Evolutionary conservation across 2,888 invertebrate genomes (phyloP).

Genomic region (Athrips mouffetella): DNA sequence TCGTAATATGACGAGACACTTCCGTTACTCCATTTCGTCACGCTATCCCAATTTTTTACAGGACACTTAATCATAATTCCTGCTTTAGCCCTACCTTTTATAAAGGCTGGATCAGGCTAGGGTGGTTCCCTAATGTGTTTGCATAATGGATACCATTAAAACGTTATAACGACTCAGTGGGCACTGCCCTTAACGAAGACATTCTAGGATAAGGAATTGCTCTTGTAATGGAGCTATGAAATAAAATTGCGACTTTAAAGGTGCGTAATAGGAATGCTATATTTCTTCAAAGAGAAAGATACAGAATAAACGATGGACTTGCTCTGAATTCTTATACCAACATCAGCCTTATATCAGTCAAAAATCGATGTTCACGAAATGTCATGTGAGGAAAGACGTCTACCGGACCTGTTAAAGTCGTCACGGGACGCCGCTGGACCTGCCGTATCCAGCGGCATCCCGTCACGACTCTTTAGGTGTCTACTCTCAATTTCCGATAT

Average conservation of each 20-base stretch:
- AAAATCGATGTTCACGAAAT: too few species aligned
- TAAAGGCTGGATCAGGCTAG: slow-evolving; percentile 24
- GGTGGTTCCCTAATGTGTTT: slow-evolving; percentile 73
- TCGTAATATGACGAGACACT: slow-evolving; percentile 36
- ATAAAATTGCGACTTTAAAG: slow-evolving; percentile 2
- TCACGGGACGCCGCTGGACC: too few species aligned
- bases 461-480: too few species aligned
- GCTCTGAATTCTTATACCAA: too few species aligned
- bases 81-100: slow-evolving; percentile 26
- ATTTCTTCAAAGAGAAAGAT: too few species aligned
- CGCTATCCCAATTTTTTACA: slow-evolving; percentile 42
- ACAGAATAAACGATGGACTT: too few species aligned
- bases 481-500: too few species aligned
- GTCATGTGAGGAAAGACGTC: too few species aligned
- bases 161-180: slow-evolving; percentile 67
- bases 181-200: slow-evolving; percentile 48
- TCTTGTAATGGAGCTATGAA: slow-evolving; percentile 17
- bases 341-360: too few species aligned
- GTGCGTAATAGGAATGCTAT: too few species aligned
- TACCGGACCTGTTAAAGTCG: too few species aligned
- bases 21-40: slow-evolving; percentile 44
- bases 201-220: slow-evolving; percentile 27
- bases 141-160: slow-evolving; percentile 75
- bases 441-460: too few species aligned
- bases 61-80: slow-evolving; percentile 52